These are phyloP conservation scores for Campoplex capitator DNA, from an alignment of 2,888 invertebrate species.

Conservation along the genomic window DNA sequence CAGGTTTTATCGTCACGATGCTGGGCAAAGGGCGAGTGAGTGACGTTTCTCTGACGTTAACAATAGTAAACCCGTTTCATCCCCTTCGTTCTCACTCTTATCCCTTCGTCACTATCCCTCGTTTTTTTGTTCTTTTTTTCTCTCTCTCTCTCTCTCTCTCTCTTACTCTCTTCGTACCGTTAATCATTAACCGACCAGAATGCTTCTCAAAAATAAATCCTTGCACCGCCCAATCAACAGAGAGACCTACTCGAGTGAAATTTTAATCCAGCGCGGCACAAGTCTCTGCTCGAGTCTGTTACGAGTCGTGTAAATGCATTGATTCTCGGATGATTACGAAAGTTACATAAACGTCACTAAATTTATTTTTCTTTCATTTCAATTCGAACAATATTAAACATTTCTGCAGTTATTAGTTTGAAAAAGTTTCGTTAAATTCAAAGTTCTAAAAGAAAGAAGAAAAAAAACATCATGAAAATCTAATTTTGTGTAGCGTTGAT, in stretches of 20 bases:
- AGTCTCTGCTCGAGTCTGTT: neutral
- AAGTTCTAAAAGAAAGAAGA: too few relatives aligned
- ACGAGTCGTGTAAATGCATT: neutral
- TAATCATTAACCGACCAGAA: constrained; percentile 55
- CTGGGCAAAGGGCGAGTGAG: constrained; percentile 45
- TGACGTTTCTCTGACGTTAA: constrained; percentile 53
- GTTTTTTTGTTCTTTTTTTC: neutral
- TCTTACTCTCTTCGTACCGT: constrained; percentile 45
- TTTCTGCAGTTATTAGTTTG: too few relatives aligned
- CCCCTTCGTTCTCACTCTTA: constrained; percentile 1
- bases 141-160: neutral
- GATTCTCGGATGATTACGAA: neutral
- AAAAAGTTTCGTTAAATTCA: too few relatives aligned
- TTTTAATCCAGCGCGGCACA: constrained; percentile 59
- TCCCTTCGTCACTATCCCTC: neutral
- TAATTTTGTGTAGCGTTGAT: neutral
- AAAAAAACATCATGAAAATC: neutral
- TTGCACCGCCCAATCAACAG: constrained; percentile 34
- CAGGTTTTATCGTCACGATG: constrained; percentile 38
- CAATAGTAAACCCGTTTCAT: constrained; percentile 30
- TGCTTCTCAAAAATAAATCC: constrained; percentile 48
- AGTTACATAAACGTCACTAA: neutral
- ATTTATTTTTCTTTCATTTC: neutral
- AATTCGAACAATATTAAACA: neutral
- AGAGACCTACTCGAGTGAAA: constrained; percentile 56